These are phyloP conservation scores for Penelope pileata DNA, from an alignment of 2,113 vertebrate species.

Conservation along the genomic window DNA sequence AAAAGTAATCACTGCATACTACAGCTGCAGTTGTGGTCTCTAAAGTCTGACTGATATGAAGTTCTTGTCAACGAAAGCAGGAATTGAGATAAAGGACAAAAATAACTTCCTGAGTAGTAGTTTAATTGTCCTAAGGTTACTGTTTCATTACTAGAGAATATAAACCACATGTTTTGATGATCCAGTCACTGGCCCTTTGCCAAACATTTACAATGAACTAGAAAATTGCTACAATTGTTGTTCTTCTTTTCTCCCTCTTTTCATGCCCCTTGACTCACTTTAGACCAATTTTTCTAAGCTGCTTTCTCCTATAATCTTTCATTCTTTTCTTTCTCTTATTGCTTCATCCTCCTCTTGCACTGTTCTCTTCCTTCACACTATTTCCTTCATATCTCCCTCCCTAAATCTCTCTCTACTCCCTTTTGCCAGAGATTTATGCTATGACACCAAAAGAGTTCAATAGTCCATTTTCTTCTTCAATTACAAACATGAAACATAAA, in stretches of 20 bases:
- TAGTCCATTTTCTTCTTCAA: neutral
- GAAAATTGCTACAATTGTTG: neutral
- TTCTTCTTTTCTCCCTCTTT: neutral
- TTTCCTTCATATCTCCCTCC: neutral
- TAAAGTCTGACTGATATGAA: neutral
- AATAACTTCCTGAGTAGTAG: neutral
- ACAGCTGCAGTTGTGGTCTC: neutral
- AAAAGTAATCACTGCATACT: neutral
- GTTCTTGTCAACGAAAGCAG: neutral
- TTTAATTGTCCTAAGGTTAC: neutral
- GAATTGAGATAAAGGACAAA: neutral
- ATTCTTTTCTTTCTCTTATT: neutral
- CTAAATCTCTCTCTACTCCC: neutral
- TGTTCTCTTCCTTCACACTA: neutral
- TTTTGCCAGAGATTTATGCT: neutral
- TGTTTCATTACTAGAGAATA: neutral
- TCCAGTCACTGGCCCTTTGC: neutral
- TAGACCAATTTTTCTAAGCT: neutral
- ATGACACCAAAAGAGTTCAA: neutral
- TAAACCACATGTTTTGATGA: neutral
- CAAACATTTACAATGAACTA: neutral
- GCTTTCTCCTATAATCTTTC: neutral
- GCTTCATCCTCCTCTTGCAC: neutral
- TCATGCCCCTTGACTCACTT: neutral
- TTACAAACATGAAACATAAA: neutral